A percentile compares a stretch with the other conserved stretches of the same genome.
Conservation (phyloP, 2,113 vertebrate genomes). For the Indicator maculatus region DNA sequence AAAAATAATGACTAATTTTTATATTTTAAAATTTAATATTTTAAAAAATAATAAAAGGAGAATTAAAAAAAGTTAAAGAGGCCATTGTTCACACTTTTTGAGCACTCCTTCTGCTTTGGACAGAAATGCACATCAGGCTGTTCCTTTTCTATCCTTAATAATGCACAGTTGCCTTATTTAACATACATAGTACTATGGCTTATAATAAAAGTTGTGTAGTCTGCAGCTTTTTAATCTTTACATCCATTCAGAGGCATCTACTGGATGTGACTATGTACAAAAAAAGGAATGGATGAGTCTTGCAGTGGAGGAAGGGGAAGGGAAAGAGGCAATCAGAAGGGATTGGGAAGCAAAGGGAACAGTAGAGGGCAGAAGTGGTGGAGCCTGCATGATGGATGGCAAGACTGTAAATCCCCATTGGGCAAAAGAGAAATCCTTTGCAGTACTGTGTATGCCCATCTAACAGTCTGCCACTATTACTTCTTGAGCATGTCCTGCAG, state of each 20-base stretch:
- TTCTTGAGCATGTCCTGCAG: conserved; percentile 99
- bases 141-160: conserved; percentile 53
- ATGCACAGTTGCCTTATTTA: conserved; percentile 64
- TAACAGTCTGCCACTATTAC: conserved; percentile 76
- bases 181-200: conserved; percentile 80
- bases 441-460: conserved; percentile 65
- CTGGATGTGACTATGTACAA: conserved; percentile 69
- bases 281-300: conserved; percentile 48
- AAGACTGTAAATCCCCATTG: conserved; percentile 68
- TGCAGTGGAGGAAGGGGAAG: not conserved
- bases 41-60: not conserved
- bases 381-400: not conserved
- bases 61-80: not conserved
- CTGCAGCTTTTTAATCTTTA: conserved; percentile 74
- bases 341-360: not conserved
- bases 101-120: conserved; percentile 15
- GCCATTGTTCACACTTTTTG: conserved; percentile 5
- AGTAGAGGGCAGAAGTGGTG: not conserved
- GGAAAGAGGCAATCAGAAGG: not conserved
- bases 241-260: conserved; percentile 73
- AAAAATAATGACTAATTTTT: not conserved
- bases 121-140: conserved; percentile 8
- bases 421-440: conserved; percentile 72
- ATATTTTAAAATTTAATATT: too few species aligned
- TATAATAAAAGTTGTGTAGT: conserved; percentile 77